These are phyloP conservation scores for Acipenser ruthenus DNA, from an alignment of 2,797 vertebrate genomes.

Conservation along the genomic window DNA sequence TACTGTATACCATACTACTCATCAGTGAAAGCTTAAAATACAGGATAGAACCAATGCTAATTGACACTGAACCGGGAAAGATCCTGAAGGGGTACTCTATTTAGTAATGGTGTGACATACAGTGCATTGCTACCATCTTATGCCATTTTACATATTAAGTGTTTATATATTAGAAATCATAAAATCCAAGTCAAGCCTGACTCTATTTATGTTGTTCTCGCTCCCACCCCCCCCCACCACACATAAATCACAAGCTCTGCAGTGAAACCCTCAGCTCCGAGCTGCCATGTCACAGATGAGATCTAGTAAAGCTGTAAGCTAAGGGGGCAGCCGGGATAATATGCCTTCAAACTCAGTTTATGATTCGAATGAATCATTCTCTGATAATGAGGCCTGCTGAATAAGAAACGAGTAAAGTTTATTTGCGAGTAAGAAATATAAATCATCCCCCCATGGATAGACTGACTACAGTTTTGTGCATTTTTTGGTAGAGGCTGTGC, in stretches of 20 bases:
- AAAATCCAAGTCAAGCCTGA: background rate
- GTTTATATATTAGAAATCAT: conserved; percentile 4
- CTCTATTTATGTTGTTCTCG: conserved; percentile 1
- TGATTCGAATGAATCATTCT: conserved; percentile 7
- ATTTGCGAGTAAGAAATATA: background rate
- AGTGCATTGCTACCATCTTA: background rate
- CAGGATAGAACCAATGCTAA: background rate
- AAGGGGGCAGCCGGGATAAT: conserved; percentile 3
- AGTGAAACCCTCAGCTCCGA: background rate
- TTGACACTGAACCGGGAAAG: background rate
- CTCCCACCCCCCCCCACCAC: no score
- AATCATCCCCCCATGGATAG: background rate
- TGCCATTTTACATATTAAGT: background rate
- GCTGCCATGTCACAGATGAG: background rate
- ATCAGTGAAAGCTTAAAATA: background rate
- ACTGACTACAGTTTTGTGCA: no score
- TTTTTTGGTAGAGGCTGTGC: no score
- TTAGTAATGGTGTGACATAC: background rate
- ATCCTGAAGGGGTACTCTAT: background rate
- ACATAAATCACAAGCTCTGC: conserved; percentile 13
- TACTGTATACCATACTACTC: background rate
- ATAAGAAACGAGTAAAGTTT: background rate
- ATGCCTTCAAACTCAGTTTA: conserved; percentile 6
- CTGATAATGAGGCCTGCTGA: background rate
- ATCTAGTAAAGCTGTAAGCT: conserved; percentile 1